These are phyloP conservation scores for Xenopus tropicalis DNA, from an alignment of 2,113 vertebrate genomes.

Conservation along the genomic window DNA sequence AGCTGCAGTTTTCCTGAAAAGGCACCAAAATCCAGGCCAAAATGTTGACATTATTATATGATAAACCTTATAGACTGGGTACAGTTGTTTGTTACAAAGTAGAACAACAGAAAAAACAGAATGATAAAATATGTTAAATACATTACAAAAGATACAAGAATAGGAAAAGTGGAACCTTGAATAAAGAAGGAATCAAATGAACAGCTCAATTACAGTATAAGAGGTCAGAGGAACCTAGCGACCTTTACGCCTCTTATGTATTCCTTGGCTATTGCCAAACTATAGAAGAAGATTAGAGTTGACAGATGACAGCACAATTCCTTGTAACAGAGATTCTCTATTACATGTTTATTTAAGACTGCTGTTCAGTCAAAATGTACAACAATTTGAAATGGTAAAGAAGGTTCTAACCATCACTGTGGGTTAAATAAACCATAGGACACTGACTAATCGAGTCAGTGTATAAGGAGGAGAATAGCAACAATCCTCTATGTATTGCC, in stretches of 20 bases:
- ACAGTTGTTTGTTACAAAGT: no score
- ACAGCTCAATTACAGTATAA: slow-evolving; percentile 21
- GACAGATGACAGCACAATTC: slow-evolving; percentile 22
- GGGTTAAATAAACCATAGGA: no score
- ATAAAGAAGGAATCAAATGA: slow-evolving; percentile 4
- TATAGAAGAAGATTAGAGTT: slow-evolving; percentile 15
- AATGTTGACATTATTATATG: no score
- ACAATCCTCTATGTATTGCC: no score
- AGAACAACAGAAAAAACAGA: not conserved
- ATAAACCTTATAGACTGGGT: no score
- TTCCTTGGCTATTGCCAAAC: slow-evolving; percentile 7
- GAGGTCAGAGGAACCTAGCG: slow-evolving; percentile 11
- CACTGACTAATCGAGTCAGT: no score
- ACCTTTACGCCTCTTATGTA: slow-evolving; percentile 1
- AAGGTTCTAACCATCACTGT: no score
- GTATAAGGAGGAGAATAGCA: no score
- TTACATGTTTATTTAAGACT: slow-evolving; percentile 26
- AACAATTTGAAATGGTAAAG: not conserved
- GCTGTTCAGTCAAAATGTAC: slow-evolving; percentile 5
- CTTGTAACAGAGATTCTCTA: slow-evolving; percentile 13
- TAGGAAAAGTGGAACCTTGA: not conserved
- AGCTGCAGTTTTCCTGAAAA: no score
- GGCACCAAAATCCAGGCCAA: no score
- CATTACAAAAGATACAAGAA: not conserved
- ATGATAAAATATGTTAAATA: not conserved